Base-by-base conservation (phyloP, 2,113 vertebrate species). In the Panthera leo region DNA sequence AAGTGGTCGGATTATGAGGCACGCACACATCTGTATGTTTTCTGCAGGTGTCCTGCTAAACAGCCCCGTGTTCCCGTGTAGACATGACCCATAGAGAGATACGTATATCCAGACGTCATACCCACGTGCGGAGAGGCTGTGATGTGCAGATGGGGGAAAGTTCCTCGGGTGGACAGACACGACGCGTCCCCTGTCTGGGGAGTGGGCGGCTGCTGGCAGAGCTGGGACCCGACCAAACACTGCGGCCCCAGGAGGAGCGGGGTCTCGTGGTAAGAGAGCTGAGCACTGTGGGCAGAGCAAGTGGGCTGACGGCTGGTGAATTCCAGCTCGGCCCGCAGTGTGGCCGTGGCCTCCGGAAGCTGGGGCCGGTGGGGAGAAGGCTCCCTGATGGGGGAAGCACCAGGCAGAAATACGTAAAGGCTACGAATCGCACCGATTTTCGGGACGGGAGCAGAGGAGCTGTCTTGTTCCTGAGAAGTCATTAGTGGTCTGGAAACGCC, bases 51-150 rank as follows among this genome's bases (percentile, higher is more conserved):
- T 7, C 39, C 3, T 16, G 10, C 45, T 29, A 11, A 15, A 25
- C 14, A 4, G 25, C 2, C 1, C 4, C 25, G 19, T 1, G 16
- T 14, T 13, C 10, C 2, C 1, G 0, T 13, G 1, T 9, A 5
- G 67, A 23, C 6, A 3, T 42, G 23, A 18, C 12, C 15, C 0
- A 2, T 2, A 45, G 10, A 14, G 16, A 27, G 63, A 63, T 0
- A 1, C 15, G 45, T 10, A 0, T 21, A 5, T 3, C n/a, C 19
- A 2, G 12, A 2, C 0, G 0, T 4, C 39, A 3, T 10, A 5
- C 4, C 3, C 31, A 3, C 12, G 1, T 34, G 5, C 1, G 51
- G 23, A 10, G 21, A 45, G 51, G 27, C 18, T 21, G 0, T 15
- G 1, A 8, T 1, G 21, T 9, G 34, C 4, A 25, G 16, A 7